Base-by-base conservation (phyloP, 2,888 invertebrate species). In the Nomada goodeniana region DNA sequence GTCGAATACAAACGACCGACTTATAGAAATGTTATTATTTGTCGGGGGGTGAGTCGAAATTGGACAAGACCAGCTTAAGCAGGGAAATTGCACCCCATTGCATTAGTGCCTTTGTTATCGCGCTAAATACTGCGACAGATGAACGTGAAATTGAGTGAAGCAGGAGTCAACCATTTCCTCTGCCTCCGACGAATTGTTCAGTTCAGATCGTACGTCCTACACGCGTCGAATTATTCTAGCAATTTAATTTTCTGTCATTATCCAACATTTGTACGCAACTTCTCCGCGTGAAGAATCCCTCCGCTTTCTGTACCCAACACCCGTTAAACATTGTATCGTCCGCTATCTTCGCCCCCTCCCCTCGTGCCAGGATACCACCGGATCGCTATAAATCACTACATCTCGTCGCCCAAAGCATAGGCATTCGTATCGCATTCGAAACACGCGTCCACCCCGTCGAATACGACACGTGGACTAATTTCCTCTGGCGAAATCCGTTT, bases 11-110 rank as follows among this genome's bases (percentile, higher is more conserved):
- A 93, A 93, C 93, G 93, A 93, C 92, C 93, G 90, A 93, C 92
- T 93, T 93, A 93, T 93, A 93, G 93, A 93, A 93, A 93, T 91
- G 92, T 93, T 93, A 93, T 93, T 93, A 93, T 93, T 93, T 93
- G 92, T 91, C 88, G 78, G 67, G 76, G 69, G 76, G 64, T 83
- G 87, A 89, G 81, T 71, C 76, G 78, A 80, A 83, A 69, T 78
- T 65, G 67, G 82, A 79, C 83, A 72, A 83, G 72, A 80, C 75
- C 80, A 84, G 87, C 88, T 90, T 90, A 90, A 80, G 86, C 80
- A 85, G 78, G 91, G 89, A 93, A 93, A 92, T 92, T 91, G 91
- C 91, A 88, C 91, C 86, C 86, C 84, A 82, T 80, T 86, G 79
- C 87, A 89, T 91, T 89, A 88, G 86, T 89, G 87, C 88, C 88